Evolutionary conservation across 2,797 vertebrate species (phyloP).

Genomic region (Poeciliopsis presidionis): DNA sequence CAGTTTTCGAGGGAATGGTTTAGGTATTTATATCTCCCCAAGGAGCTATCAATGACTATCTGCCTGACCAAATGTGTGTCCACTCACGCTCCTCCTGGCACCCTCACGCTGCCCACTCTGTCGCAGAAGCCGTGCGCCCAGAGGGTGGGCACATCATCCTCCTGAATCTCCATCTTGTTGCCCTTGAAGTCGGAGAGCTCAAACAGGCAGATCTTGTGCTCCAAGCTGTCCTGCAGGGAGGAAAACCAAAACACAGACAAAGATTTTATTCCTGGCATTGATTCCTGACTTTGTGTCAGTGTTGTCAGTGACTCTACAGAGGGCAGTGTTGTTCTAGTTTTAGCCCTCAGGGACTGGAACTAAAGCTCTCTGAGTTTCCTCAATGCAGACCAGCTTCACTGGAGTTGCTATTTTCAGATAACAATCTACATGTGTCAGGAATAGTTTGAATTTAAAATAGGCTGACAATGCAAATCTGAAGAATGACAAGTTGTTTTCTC

Average conservation of each 20-base stretch:
- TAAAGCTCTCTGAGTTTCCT: neutral
- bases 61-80: slow-evolving; percentile 3
- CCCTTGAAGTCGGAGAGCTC: slow-evolving; percentile 95
- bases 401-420: neutral
- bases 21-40: neutral
- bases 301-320: neutral
- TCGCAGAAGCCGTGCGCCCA: slow-evolving; percentile 95
- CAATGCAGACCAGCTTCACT: neutral
- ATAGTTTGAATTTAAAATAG: neutral
- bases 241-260: neutral
- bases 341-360: neutral
- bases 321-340: neutral
- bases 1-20: neutral
- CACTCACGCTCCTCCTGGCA: slow-evolving; percentile 92
- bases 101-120: slow-evolving; percentile 94
- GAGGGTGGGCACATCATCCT: slow-evolving; percentile 92
- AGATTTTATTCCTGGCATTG: neutral
- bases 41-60: neutral
- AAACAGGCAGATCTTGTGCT: slow-evolving; percentile 94
- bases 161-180: slow-evolving; percentile 96
- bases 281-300: neutral
- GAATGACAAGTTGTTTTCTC: neutral
- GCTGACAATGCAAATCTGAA: neutral
- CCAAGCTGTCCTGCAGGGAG: slow-evolving; percentile 85
- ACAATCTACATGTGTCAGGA: neutral